Base-by-base conservation (phyloP, 2,797 vertebrate species). In the Pipistrellus kuhlii region DNA sequence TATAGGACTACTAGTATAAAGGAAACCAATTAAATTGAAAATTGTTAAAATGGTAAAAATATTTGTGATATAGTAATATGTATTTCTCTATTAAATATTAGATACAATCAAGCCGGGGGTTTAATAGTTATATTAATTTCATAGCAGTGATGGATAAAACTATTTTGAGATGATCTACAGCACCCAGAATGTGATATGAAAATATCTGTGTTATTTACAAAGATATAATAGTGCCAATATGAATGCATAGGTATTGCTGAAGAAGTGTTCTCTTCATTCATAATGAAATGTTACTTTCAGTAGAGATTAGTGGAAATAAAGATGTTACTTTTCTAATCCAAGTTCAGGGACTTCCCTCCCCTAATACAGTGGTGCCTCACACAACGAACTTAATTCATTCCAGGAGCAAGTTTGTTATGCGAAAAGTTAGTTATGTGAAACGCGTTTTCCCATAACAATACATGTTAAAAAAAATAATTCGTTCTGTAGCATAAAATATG, bases 1-100 rank as follows among this genome's bases (percentile, higher is more conserved):
- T 59, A 27, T 59, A 59, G 57, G 25, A 59, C 25, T 57, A 25
- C 55, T 59, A 59, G 12, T 59, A 38, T 59, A 91, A 83, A 85
- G 27, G 41, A 86, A 89, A 48, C 15, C 8, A 20, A 69, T 64
- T 71, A 69, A 75, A 51, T 62, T 53, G 32, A 92, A 85, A 51
- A 38, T 21, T 53, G 66, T 53, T 55, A 95, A 66, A 82, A 78
- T 59, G 27, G 68, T 88, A 72, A 66, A 48, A 68, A 85, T 41
- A 68, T 38, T 64, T 68, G 51, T 87, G n/a, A 14, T 80, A 5
- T 5, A 62, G 35, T 76, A 35, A 57, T 38, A 51, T 30, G 3
- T 87, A 32, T 9, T 92, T 78, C n/a, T 88, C 27, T 90, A 27
- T 64, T 72, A 85, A 81, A 14, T 66, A 71, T 41, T 85, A 89